Percentiles rank a stretch among this genome's conserved stretches.
These are phyloP conservation scores for Hirtodrosophila trivittata DNA, from an alignment of 2,888 invertebrate species.

Conservation along the genomic window DNA sequence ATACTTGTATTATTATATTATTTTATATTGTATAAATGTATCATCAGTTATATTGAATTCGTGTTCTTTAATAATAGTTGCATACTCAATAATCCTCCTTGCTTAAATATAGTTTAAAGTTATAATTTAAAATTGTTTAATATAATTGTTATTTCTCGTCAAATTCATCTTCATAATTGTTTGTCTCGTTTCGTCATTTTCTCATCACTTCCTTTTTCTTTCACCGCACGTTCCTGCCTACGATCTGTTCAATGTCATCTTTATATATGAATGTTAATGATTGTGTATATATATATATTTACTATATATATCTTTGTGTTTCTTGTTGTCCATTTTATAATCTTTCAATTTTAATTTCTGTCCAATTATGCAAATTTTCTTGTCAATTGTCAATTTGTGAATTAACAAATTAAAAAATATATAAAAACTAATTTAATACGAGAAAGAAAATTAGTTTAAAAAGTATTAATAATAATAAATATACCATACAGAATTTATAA, in stretches of 20 bases:
- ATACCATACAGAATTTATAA: too few relatives aligned
- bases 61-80: slow-evolving; percentile 61
- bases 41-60: slow-evolving; percentile 58
- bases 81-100: slow-evolving; percentile 63
- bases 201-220: slow-evolving; percentile 38
- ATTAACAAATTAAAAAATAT: slow-evolving; percentile 21
- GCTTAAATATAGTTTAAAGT: slow-evolving; percentile 60
- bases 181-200: slow-evolving; percentile 42
- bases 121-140: slow-evolving; percentile 73
- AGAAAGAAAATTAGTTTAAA: neutral
- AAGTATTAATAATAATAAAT: too few relatives aligned
- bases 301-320: slow-evolving; percentile 55
- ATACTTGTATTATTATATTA: neutral
- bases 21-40: slow-evolving; percentile 52
- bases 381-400: slow-evolving; percentile 30
- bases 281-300: slow-evolving; percentile 57
- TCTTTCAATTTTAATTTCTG: slow-evolving; percentile 52
- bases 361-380: slow-evolving; percentile 28
- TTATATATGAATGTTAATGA: slow-evolving; percentile 62
- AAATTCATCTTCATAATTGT: slow-evolving; percentile 65
- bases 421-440: neutral
- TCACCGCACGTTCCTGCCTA: slow-evolving; percentile 84
- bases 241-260: slow-evolving; percentile 82
- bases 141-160: slow-evolving; percentile 61
- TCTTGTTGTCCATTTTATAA: too few relatives aligned